Base-by-base conservation (phyloP, 2,888 invertebrate genomes). In the Nomada ruficornis region DNA sequence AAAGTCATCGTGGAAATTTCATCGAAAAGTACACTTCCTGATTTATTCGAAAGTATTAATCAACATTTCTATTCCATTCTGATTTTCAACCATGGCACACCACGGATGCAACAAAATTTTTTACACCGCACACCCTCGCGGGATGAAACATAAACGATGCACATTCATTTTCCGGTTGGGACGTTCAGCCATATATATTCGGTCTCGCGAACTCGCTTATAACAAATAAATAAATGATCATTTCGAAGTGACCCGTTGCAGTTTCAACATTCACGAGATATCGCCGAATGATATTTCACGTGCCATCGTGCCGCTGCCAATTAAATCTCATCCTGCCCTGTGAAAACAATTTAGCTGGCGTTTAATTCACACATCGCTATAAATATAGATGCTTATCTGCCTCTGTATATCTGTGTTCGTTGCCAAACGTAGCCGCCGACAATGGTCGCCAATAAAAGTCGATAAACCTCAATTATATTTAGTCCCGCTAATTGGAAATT, bases 21-120 rank as follows among this genome's bases (percentile, higher is more conserved):
- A 7, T 7, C 29, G 29, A 29, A 7, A 29, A 7, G 26, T 26
- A 26, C 26, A 26, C 26, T 7, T 7, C 15, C 10, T 26, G 42
- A 47, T 62, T 74, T 77, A 79, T 69, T 54, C 42, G 15, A 42
- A 79, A 67, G 55, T 79, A 62, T 52, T 82, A 73, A 84, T 73
- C 74, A 18, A 23, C 26, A 1, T 44, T 52, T 18, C 47, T 15
- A 15, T n/a, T 73, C 62, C 0, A 18, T 23, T 15, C 15, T 1
- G n/a, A 50, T 36, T 20, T n/a, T 13, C 3, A 23, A 20, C 5
- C 1, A 50, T 18, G 13, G 47, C 44, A 20, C 26, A 15, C 44
- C 15, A 26, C 15, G 36, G 7, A 23, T 9, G 2, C 18, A 1
- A 29, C 7, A 29, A 7, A 0, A 0, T 7, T 29, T 29, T 29